Evolutionary conservation across 2,888 invertebrate genomes (phyloP).

Genomic region (Phyto melanocephala): DNA sequence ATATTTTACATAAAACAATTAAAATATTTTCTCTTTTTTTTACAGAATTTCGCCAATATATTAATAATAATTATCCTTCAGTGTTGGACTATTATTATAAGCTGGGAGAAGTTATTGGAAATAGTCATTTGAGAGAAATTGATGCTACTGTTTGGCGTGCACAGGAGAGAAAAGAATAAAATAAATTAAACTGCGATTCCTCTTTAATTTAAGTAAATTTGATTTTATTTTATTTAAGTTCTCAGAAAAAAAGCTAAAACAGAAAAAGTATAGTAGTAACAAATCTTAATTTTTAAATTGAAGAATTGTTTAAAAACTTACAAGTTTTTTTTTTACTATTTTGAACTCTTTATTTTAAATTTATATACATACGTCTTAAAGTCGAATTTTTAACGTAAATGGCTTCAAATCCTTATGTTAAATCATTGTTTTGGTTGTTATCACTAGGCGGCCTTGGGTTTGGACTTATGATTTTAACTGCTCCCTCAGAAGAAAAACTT

Average conservation of each 20-base stretch:
- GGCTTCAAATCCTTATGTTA: constrained; percentile 76
- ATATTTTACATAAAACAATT: too few species aligned
- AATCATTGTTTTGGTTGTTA: constrained; percentile 82
- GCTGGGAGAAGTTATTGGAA: constrained; percentile 83
- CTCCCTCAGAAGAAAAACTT: constrained; percentile 79
- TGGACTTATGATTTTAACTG: constrained; percentile 81
- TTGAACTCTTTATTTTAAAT: background rate
- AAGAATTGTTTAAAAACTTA: background rate
- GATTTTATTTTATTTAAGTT: background rate
- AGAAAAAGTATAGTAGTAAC: background rate
- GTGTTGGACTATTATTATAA: constrained; percentile 85
- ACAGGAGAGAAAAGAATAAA: constrained; percentile 70
- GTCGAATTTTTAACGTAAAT: constrained; percentile 67
- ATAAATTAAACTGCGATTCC: background rate
- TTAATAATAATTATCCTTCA: constrained; percentile 83
- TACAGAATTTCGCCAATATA: constrained; percentile 86
- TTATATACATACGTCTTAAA: background rate
- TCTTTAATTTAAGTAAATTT: constrained; percentile 4
- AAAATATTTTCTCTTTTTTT: constrained; percentile 65
- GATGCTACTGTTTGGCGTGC: constrained; percentile 81
- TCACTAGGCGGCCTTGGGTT: constrained; percentile 83
- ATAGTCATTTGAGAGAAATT: constrained; percentile 79
- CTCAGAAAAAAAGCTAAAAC: background rate
- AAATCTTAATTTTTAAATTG: background rate
- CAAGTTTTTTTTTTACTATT: background rate